Evolutionary conservation across 2,113 vertebrate genomes (phyloP), one percentile per base, ranked within the genome.

Genomic region (Festucalex cinctus): DNA sequence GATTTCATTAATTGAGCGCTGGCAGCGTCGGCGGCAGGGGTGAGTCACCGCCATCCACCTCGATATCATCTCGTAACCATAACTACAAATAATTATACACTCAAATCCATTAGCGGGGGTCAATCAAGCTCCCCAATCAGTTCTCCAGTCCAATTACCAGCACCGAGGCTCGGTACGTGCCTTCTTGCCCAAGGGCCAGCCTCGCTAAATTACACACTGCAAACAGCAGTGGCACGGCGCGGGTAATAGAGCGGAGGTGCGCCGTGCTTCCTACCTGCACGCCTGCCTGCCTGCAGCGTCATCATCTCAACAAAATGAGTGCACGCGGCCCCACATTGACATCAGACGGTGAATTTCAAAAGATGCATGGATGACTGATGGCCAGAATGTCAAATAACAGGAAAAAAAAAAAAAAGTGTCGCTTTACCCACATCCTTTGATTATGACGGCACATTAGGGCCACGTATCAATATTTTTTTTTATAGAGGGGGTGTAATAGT

Each of bases 51-150:
- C 85, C 79, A 76, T 83, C 84, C 79, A 81, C 85, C 83, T 79
- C 62, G 83, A 91, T 89, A 88, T 81, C 81, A 90, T 91, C 86
- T 84, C 88, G 89, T 85, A 90, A 88, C 86, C 85, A 88, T 88
- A 88, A 86, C 90, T 91, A 90, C 85, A 88, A 91, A 90, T 91
- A 91, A 92, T 91, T 90, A 93, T 91, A 90, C 88, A 88, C 90
- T 90, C 87, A 86, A 90, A 91, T 91, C 81, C 87, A 91, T 91
- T 91, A 93, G 87, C 76, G 80, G 85, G 76, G 91, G 88, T 91
- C 90, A 88, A 79, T 87, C 81, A 83, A 87, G 87, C 88, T 88
- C 84, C 85, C 85, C 86, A 88, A 88, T 91, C 83, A 82, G 81
- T 87, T 88, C 83, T 88, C 81, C 91, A 87, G 88, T 89, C 88